Base-by-base conservation (phyloP, 2,888 invertebrate species). In the Margaritifera margaritifera region DNA sequence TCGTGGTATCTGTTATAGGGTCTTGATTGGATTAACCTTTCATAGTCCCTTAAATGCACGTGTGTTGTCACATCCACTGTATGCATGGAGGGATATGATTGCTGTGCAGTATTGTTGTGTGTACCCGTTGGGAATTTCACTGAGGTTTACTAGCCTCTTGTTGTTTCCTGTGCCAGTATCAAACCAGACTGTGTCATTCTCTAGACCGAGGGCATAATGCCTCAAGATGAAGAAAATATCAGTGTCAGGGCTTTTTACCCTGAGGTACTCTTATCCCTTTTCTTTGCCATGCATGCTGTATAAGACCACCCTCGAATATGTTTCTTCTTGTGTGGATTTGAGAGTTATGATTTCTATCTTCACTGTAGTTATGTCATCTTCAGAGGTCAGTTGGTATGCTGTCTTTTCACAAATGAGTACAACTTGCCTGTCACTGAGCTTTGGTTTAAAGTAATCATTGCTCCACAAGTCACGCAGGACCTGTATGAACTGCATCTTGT, bases 201-300 rank as follows among this genome's bases (percentile, higher is more conserved):
- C 64, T 27, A 69, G 27, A 15, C 19, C 51, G 20, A 19, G n/a
- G 42, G 62, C 63, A 64, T 72, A 66, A 42, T 74, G 67, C 6
- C 72, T 58, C 63, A 69, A 52, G 20, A 72, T 66, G 52, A 69
- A 69, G 31, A 67, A 64, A 18, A 75, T 65, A 55, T 75, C 72
- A 56, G 51, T 60, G 55, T 73, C 75, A 65, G 72, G 70, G 56
- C 54, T 66, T 55, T 61, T 72, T n/a, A 69, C 65, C 53, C 57
- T 42, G 24, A 65, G 60, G 50, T 19, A 54, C 58, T 72, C 60
- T 52, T 69, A 75, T 19, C 72, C 67, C 24, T 53, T 52, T 19
- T 68, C 68, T 31, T 70, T 62, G 18, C 52, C 70, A 68, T 72
- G 64, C 53, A 54, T 50, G 50, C 59, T 53, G 61, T 69, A 75